A percentile compares a stretch with the other conserved stretches of the same genome.
These are phyloP conservation scores for Rhizoglyphus robini DNA, from an alignment of 1,140 invertebrate species.

Conservation along the genomic window DNA sequence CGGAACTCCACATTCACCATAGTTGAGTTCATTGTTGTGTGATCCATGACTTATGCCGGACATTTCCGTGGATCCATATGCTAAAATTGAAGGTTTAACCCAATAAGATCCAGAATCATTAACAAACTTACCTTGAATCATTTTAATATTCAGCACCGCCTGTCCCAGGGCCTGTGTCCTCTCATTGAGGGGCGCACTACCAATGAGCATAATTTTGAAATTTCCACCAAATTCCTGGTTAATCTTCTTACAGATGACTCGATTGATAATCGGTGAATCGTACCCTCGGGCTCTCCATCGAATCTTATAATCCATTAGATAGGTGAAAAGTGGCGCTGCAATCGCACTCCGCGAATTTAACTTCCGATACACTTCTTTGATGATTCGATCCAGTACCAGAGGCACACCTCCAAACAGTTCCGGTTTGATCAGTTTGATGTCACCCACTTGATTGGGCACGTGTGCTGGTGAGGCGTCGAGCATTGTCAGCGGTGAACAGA, in stretches of 20 bases:
- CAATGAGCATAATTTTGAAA: conserved; percentile 39
- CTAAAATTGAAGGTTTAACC: too few species aligned
- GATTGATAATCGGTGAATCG: conserved; percentile 22
- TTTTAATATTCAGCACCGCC: conserved; percentile 51
- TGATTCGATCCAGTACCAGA: conserved; percentile 85
- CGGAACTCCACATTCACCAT: conserved; percentile 3
- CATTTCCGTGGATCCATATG: conserved; percentile 18
- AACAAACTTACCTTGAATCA: conserved; percentile 47
- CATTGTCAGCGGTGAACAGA: conserved; percentile 85
- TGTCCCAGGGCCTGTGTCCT: conserved; percentile 37
- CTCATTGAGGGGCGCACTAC: conserved; percentile 68
- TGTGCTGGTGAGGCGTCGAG: conserved; percentile 53
- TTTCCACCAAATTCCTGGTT: conserved; percentile 11
- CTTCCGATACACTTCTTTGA: conserved; percentile 85
- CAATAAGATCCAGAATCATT: too few species aligned
- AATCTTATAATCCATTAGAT: conserved; percentile 19
- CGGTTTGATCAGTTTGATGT: conserved; percentile 59
- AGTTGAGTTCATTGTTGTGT: conserved; percentile 19
- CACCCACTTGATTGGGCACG: conserved; percentile 13
- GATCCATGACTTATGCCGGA: not conserved
- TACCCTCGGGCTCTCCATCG: conserved; percentile 6
- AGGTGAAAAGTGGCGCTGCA: not conserved
- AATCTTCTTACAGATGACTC: conserved; percentile 17
- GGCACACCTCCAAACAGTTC: conserved; percentile 90
- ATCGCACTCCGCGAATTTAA: conserved; percentile 54